Conservation (phyloP, 2,888 invertebrate species). For the Ommatoiulus sabulosus region DNA sequence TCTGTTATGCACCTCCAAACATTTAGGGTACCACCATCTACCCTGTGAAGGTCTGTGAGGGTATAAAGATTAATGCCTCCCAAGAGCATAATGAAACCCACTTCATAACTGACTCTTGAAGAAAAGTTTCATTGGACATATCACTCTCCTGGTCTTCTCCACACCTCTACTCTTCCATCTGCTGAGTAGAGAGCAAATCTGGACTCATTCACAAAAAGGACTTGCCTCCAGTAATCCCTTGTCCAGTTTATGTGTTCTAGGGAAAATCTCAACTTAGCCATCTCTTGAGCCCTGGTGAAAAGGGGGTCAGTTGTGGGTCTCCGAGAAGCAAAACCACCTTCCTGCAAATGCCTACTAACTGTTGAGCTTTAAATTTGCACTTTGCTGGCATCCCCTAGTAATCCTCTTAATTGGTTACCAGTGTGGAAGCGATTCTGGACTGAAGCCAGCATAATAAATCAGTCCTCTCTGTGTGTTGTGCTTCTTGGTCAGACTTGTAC, state of each 20-base stretch:
- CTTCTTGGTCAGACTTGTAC: no score
- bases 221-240: neutral
- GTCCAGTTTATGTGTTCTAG: neutral
- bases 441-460: no score
- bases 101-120: conserved; percentile 7
- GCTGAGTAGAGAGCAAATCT: neutral
- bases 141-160: neutral
- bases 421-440: no score
- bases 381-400: no score
- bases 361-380: no score
- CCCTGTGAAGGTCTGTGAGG: conserved; percentile 4
- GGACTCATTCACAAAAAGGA: conserved; percentile 13
- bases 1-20: neutral
- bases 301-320: no score
- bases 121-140: conserved; percentile 26
- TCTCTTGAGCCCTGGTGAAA: no score
- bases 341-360: no score
- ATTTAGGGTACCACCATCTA: conserved; percentile 30
- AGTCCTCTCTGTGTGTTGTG: no score
- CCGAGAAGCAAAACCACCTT: no score
- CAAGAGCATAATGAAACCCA: conserved; percentile 17
- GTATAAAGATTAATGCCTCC: neutral
- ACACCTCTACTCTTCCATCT: conserved; percentile 13
- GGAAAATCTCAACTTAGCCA: no score
- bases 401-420: no score